These are phyloP conservation scores for Microchirus variegatus DNA, from an alignment of 2,797 vertebrate genomes.

Conservation along the genomic window DNA sequence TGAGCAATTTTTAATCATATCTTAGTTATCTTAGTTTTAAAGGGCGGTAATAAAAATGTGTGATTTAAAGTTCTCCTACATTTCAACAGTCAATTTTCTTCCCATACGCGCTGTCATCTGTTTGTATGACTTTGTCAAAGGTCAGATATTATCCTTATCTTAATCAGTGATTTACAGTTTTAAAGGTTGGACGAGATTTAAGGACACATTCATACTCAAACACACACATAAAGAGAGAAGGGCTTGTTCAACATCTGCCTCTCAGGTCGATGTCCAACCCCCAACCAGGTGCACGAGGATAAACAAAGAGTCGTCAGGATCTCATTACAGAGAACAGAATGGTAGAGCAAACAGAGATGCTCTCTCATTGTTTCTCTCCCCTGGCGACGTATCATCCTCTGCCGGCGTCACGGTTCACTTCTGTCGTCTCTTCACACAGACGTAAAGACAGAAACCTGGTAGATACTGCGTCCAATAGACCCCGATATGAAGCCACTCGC, in stretches of 20 bases:
- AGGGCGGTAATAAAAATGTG: background rate
- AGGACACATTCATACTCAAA: background rate
- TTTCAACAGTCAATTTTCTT: no score
- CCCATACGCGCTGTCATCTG: no score
- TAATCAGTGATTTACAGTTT: background rate
- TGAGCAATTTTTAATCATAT: background rate
- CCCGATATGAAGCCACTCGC: background rate
- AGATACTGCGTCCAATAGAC: no score
- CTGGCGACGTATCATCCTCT: constrained; percentile 1
- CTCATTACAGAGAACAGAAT: constrained; percentile 43
- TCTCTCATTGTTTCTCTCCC: constrained; percentile 4
- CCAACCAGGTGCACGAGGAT: constrained; percentile 54
- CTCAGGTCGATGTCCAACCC: constrained; percentile 14
- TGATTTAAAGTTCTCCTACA: background rate
- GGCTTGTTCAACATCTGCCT: constrained; percentile 43
- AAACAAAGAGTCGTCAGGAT: constrained; percentile 50
- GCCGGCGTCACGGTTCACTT: background rate
- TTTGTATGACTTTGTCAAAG: no score
- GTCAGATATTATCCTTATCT: no score
- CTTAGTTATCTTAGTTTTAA: background rate
- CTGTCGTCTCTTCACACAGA: background rate
- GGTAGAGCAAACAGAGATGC: constrained; percentile 11
- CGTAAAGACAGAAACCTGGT: constrained; percentile 4
- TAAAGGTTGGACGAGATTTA: background rate
- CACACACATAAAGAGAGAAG: constrained; percentile 35